Conservation (phyloP, 2,888 invertebrate species). For the Amiota communis region DNA sequence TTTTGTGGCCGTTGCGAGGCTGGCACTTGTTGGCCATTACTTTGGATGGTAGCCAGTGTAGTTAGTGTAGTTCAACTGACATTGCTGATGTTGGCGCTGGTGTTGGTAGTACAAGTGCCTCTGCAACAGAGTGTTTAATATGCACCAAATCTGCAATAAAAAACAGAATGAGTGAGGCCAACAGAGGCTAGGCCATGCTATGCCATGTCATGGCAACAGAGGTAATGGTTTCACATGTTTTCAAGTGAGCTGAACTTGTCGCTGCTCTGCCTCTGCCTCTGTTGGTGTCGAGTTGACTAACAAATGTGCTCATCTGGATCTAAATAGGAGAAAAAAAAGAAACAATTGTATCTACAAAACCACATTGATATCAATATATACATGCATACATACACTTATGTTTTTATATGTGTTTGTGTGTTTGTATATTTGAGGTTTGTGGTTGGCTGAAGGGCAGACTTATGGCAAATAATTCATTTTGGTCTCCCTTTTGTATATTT, state of each 20-base stretch:
- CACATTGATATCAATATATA: background rate
- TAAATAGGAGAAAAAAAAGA: background rate
- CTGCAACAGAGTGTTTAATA: constrained; percentile 1
- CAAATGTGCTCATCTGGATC: constrained; percentile 5
- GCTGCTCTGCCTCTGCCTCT: background rate
- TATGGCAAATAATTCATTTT: constrained; percentile 17
- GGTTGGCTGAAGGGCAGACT: background rate
- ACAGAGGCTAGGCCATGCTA: background rate
- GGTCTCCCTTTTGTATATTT: too few species aligned
- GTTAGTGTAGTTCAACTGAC: too few species aligned
- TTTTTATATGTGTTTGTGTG: background rate
- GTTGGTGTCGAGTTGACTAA: background rate
- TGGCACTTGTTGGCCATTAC: background rate
- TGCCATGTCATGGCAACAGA: too few species aligned
- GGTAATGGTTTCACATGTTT: too few species aligned
- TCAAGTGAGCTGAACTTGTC: background rate
- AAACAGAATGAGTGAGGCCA: background rate
- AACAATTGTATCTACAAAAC: too few species aligned
- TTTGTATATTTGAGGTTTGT: background rate
- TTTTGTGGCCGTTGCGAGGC: constrained; percentile 32
- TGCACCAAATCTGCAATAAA: background rate
- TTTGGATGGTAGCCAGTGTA: background rate
- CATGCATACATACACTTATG: background rate
- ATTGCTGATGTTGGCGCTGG: too few species aligned
- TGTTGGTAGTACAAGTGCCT: too few species aligned